phyloP scores from a whole-genome alignment of 2,113 vertebrate species.

The Rhabdomys dilectus region DNA sequence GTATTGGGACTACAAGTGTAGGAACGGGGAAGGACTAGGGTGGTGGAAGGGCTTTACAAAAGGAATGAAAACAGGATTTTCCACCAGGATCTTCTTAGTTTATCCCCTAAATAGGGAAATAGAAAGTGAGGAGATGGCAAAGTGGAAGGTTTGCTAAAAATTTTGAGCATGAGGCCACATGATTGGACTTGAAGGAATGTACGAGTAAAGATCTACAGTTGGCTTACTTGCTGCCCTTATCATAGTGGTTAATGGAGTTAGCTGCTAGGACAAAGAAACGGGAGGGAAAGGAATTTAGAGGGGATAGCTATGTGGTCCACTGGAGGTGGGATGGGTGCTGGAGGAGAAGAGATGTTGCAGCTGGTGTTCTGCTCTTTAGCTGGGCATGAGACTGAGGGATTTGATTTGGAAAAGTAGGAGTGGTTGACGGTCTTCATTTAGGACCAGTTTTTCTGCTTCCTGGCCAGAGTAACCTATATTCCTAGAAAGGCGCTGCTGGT shows the following conservation, averaged over 20 bases:
- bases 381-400: background rate
- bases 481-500: background rate
- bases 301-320: background rate
- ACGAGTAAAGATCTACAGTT: background rate
- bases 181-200: background rate
- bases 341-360: background rate
- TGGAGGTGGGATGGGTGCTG: background rate
- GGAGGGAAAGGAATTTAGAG: background rate
- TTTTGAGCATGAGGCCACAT: fast-evolving
- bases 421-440: background rate
- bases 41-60: background rate
- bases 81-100: too few relatives aligned
- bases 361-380: background rate
- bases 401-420: background rate
- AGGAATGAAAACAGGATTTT: background rate
- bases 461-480: background rate
- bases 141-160: background rate
- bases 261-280: background rate
- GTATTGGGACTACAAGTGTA: fast-evolving
- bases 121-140: background rate
- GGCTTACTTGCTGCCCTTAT: background rate
- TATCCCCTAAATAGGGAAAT: too few relatives aligned
- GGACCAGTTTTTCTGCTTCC: background rate
- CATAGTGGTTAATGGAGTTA: background rate
- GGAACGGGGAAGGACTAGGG: background rate